Conservation (phyloP, 2,113 vertebrate genomes). For the Origma solitaria region DNA sequence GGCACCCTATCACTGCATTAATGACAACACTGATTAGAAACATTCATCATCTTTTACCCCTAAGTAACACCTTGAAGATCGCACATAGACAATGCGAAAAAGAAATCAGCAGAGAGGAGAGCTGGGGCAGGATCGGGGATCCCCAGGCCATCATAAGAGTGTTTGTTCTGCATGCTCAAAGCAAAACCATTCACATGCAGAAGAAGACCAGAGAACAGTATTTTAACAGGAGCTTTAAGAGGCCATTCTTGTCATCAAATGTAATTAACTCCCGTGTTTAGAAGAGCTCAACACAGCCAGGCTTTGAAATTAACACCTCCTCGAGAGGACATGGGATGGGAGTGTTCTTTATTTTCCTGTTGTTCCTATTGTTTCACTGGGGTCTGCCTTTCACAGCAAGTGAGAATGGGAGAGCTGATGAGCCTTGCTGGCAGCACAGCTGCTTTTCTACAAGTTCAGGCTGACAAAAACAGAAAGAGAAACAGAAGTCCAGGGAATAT, state of each 20-base stretch:
- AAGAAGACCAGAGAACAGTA: neutral
- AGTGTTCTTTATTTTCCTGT: slow-evolving; percentile 55
- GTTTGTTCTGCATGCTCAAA: neutral
- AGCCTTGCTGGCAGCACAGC: neutral
- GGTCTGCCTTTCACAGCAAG: slow-evolving; percentile 1
- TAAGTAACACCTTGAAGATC: neutral
- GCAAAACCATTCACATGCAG: neutral
- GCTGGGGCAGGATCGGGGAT: neutral
- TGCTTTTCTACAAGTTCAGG: neutral
- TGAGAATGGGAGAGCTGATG: neutral
- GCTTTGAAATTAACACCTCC: slow-evolving; percentile 55
- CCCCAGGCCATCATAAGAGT: neutral
- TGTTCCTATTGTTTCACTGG: slow-evolving; percentile 26
- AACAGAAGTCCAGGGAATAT: neutral
- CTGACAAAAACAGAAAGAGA: neutral
- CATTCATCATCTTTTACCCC: neutral
- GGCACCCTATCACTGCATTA: neutral
- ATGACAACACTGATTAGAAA: neutral
- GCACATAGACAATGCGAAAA: neutral
- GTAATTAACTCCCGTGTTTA: slow-evolving; percentile 1
- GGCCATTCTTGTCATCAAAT: neutral
- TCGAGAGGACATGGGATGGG: slow-evolving; percentile 28
- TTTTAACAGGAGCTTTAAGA: neutral
- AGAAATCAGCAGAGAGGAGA: neutral
- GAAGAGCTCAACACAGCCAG: neutral